phyloP scores from a whole-genome alignment of 1,140 invertebrate genomes.

The Leptestheria dahalacensis region DNA sequence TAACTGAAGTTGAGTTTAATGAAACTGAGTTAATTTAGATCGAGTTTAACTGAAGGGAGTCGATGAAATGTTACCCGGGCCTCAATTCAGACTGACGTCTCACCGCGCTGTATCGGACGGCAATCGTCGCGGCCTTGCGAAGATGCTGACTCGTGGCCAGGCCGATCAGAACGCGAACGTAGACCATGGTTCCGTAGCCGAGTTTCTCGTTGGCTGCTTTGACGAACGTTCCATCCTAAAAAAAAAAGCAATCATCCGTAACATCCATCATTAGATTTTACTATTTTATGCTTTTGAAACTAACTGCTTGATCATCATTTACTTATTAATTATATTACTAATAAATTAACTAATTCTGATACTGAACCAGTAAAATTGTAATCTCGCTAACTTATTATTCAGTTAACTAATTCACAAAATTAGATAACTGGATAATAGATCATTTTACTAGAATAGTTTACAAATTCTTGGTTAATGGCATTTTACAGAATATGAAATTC shows the following conservation, averaged over 20 bases:
- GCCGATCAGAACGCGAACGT: slow-evolving; percentile 67
- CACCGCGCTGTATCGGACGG: slow-evolving; percentile 71
- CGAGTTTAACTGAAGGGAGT: no score
- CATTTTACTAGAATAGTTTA: not conserved
- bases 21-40: no score
- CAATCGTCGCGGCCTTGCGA: slow-evolving; percentile 68
- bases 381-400: no score
- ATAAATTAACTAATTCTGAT: no score
- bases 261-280: no score
- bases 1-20: no score
- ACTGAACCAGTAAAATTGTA: no score
- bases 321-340: not conserved
- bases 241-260: no score
- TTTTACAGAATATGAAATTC: slow-evolving; percentile 15
- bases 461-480: not conserved
- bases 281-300: no score
- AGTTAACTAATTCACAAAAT: not conserved
- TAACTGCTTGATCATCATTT: not conserved
- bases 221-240: slow-evolving; percentile 81
- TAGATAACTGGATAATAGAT: not conserved
- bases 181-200: slow-evolving; percentile 89
- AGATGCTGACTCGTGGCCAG: slow-evolving; percentile 38
- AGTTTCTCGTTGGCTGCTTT: slow-evolving; percentile 68
- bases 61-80: no score
- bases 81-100: slow-evolving; percentile 71